Evolutionary conservation across 2,113 vertebrate genomes (phyloP), one percentile per base, ranked within the genome.

Genomic region (Epinephelus cyanopodus): DNA sequence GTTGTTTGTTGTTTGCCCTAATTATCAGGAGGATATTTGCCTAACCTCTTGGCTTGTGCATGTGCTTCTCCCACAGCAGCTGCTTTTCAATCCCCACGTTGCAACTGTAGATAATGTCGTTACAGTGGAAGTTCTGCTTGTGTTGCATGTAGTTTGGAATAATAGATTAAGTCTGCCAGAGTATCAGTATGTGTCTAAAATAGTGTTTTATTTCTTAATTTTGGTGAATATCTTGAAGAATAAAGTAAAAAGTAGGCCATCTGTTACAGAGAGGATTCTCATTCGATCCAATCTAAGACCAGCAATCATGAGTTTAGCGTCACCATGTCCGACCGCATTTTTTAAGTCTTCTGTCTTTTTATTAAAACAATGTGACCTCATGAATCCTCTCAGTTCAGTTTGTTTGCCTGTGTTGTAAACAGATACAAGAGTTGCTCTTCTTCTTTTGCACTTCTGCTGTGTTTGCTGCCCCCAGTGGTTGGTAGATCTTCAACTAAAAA

Each of bases 1-100:
- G 83, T 67, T 83, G 77, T 85, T 86, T 81, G 60, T 75, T 86
- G 64, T 88, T 82, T 83, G 60, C 48, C 42, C 53, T 37, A 76
- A 89, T 89, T 83, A 89, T 84, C 77, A 70, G 70, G 61, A 70
- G 66, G 12, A 58, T 87, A 87, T 92, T 85, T 92, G 42, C 48
- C 45, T 68, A 73, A 72, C 81, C 58, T 82, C 65, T 72, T 77
- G 45, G 54, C 72, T 71, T 79, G 58, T 84, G 54, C 71, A 67
- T 77, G 53, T 84, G 53, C 48, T 73, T 73, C 61, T 80, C 60
- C 2, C 3, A 18, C 29, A 64, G 58, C 67, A 79, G 79, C 74
- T 83, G 78, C 17, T 11, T 70, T 54, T 81, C 21, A n/a, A 56
- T 75, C 18, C 58, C 42, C 27, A 57, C 33, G 53, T 69, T 79